These are phyloP conservation scores for Hirudinaria manillensis DNA, from an alignment of 2,888 invertebrate species.

Conservation along the genomic window DNA sequence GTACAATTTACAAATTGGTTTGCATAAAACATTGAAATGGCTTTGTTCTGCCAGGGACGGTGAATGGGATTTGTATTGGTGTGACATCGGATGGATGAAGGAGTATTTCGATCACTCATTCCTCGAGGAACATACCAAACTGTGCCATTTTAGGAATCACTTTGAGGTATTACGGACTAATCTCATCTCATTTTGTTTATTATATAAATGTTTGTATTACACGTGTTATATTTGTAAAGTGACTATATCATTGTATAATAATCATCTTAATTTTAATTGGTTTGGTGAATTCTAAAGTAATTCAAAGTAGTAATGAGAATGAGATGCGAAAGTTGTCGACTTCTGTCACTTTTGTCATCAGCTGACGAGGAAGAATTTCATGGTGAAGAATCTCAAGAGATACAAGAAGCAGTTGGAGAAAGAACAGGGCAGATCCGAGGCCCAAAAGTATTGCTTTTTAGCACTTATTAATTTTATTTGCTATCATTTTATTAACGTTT, in stretches of 20 bases:
- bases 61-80: constrained; percentile 63
- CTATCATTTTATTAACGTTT: not conserved
- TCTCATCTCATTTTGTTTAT: not conserved
- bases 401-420: constrained; percentile 54
- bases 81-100: constrained; percentile 59
- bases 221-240: too few species aligned
- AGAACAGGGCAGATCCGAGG: constrained; percentile 54
- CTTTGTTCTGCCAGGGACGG: constrained; percentile 47
- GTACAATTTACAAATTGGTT: too few species aligned
- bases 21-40: not conserved
- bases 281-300: too few species aligned
- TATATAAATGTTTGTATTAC: not conserved
- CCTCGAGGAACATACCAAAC: constrained; percentile 57
- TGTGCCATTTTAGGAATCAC: constrained; percentile 63
- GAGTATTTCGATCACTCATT: constrained; percentile 56
- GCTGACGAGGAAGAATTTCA: constrained; percentile 61
- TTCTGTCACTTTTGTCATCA: constrained; percentile 43
- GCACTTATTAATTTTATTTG: not conserved
- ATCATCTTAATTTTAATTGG: too few species aligned
- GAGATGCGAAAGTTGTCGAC: too few species aligned
- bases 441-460: constrained; percentile 44
- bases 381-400: constrained; percentile 59
- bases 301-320: too few species aligned
- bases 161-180: constrained; percentile 53
- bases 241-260: too few species aligned